Evolutionary conservation across 2,797 vertebrate species (phyloP), one percentile per base, ranked within the genome.

Genomic region (Poeciliopsis paucimaculata): DNA sequence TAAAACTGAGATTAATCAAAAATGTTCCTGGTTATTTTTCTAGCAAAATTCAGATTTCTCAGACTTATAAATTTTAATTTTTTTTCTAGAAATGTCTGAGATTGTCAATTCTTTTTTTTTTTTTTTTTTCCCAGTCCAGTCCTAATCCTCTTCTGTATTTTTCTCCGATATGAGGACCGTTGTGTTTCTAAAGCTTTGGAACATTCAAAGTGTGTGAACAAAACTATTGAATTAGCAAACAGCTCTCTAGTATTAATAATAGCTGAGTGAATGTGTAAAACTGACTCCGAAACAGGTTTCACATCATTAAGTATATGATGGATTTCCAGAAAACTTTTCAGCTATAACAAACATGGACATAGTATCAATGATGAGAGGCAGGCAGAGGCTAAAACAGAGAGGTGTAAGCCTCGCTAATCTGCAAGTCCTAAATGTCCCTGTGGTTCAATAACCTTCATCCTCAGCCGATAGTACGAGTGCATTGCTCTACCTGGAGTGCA

Each of bases 321-420:
- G 79, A 80, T 81, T 89, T 75, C 79, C 76, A 86, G 71, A 78
- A 46, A 73, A 79, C 71, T 13, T 72, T 62, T 76, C 57, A 31
- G 72, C 71, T 76, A 43, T 1, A 36, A 87, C 45, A 88, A 81
- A 77, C 64, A 23, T 28, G 82, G 70, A 82, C 78, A 46, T 49
- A 49, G 34, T 72, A 28, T 13, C 77, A 82, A 71, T 79, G 62
- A 72, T 1, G 71, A 82, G 77, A 75, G 70, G 70, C 51, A 81
- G 23, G 64, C 47, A 80, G 76, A 79, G 72, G 49, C 66, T 84
- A 55, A 76, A 87, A 86, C 86, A 84, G 86, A 88, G 72, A 68
- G 76, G 13, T 41, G 45, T 90, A 89, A 92, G 57, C 92, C 81
- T 80, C 73, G 49, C 87, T 92, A 92, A 92, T 91, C 88, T 89